Evolutionary conservation across 2,888 invertebrate species (phyloP).

Genomic region (Heliconius charithonia): DNA sequence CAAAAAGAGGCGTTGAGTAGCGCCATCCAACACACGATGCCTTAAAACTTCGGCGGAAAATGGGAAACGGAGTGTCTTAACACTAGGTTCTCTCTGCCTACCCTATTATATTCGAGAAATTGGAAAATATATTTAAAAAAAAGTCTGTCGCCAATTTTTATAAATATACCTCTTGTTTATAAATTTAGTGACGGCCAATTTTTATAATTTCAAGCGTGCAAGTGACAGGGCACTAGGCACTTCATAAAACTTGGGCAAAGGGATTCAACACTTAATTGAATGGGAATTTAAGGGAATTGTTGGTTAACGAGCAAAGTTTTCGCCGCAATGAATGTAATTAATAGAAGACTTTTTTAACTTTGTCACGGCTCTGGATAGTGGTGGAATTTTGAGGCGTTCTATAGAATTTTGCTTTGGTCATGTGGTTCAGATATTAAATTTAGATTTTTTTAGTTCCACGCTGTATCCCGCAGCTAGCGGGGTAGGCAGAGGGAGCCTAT

Average conservation of each 20-base stretch:
- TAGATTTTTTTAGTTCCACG: not conserved
- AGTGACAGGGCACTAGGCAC: constrained; percentile 74
- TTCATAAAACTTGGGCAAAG: constrained; percentile 69
- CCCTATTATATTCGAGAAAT: no score
- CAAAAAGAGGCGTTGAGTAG: no score
- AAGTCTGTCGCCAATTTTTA: not conserved
- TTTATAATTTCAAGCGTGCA: constrained; percentile 55
- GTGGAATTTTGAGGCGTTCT: constrained; percentile 46
- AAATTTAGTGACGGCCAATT: constrained; percentile 11
- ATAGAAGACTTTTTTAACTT: constrained; percentile 71
- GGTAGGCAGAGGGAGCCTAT: not conserved
- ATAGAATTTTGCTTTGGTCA: not conserved
- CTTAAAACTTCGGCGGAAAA: no score
- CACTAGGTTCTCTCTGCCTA: no score
- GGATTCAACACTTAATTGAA: constrained; percentile 77
- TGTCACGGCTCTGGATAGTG: constrained; percentile 56
- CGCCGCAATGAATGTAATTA: constrained; percentile 79
- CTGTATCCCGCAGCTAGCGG: not conserved
- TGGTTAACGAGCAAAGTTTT: constrained; percentile 80
- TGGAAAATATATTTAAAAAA: not conserved
- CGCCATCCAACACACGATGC: no score
- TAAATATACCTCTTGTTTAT: not conserved
- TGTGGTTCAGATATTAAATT: not conserved
- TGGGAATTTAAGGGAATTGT: constrained; percentile 73
- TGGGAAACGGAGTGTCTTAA: no score